Conservation (phyloP, 2,888 invertebrate species). For the Hesperia comma region DNA sequence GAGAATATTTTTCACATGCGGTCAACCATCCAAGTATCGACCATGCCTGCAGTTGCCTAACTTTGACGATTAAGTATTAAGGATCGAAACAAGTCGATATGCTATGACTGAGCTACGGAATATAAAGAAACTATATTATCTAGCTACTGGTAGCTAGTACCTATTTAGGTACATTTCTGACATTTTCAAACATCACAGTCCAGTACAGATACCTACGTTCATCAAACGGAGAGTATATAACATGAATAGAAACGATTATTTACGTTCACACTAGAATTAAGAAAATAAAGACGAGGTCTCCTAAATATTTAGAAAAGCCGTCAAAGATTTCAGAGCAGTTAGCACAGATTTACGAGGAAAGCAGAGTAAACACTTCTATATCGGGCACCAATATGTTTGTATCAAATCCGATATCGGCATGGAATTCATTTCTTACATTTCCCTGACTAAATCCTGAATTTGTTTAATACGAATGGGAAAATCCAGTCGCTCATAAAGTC, state of each 20-base stretch:
- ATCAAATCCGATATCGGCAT: conserved; percentile 23
- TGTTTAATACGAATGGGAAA: too few relatives aligned
- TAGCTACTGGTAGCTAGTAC: too few relatives aligned
- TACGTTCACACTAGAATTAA: conserved; percentile 49
- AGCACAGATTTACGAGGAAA: conserved; percentile 43
- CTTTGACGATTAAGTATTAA: too few relatives aligned
- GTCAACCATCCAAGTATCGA: too few relatives aligned
- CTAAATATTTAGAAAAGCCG: conserved; percentile 60
- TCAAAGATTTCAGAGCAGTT: conserved; percentile 43
- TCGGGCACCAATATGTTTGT: conserved; percentile 17
- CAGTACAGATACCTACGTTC: not conserved
- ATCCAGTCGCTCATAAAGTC: too few relatives aligned
- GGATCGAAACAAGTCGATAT: too few relatives aligned
- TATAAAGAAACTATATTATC: too few relatives aligned
- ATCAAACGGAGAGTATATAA: conserved; percentile 26
- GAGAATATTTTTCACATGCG: too few relatives aligned
- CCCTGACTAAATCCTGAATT: too few relatives aligned
- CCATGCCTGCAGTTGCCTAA: too few relatives aligned
- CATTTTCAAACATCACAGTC: not conserved
- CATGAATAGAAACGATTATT: conserved; percentile 52
- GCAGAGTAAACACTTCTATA: conserved; percentile 41
- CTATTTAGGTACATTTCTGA: too few relatives aligned
- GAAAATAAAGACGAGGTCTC: conserved; percentile 52
- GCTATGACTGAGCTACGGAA: too few relatives aligned
- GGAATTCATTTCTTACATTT: conserved; percentile 2